phyloP scores from a whole-genome alignment of 1,140 invertebrate genomes.

The Portunus trituberculatus region DNA sequence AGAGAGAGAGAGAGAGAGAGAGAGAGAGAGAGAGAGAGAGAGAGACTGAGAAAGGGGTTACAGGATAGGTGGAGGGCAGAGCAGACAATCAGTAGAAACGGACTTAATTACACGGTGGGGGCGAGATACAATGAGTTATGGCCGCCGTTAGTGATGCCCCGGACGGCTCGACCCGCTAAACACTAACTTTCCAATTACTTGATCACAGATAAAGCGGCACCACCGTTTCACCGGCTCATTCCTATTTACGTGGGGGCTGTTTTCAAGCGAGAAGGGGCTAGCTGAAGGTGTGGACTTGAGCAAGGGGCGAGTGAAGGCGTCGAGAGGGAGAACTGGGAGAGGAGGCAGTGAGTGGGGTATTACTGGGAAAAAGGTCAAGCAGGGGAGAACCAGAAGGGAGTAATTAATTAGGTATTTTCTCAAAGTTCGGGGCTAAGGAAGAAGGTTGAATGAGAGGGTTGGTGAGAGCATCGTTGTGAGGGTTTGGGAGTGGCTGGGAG shows the following conservation, averaged over 20 bases:
- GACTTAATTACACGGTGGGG: conserved; percentile 57
- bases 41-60: not conserved
- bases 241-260: not conserved
- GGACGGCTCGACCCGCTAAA: conserved; percentile 55
- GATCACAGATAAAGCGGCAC: conserved; percentile 58
- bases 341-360: not conserved
- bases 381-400: not conserved
- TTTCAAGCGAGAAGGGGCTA: not conserved
- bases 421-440: not conserved
- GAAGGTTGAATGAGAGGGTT: not conserved
- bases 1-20: not conserved
- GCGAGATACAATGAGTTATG: conserved; percentile 63
- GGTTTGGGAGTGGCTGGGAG: not conserved
- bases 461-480: not conserved
- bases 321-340: not conserved
- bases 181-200: conserved; percentile 65
- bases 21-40: not conserved
- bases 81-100: conserved; percentile 66
- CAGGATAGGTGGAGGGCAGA: conserved; percentile 24
- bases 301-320: not conserved
- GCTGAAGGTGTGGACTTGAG: not conserved
- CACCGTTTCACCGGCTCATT: conserved; percentile 25
- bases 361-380: not conserved
- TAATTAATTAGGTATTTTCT: conserved; percentile 31
- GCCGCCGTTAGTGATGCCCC: conserved; percentile 31